phyloP scores from a whole-genome alignment of 2,888 invertebrate genomes.

The Tanypteryx hageni region DNA sequence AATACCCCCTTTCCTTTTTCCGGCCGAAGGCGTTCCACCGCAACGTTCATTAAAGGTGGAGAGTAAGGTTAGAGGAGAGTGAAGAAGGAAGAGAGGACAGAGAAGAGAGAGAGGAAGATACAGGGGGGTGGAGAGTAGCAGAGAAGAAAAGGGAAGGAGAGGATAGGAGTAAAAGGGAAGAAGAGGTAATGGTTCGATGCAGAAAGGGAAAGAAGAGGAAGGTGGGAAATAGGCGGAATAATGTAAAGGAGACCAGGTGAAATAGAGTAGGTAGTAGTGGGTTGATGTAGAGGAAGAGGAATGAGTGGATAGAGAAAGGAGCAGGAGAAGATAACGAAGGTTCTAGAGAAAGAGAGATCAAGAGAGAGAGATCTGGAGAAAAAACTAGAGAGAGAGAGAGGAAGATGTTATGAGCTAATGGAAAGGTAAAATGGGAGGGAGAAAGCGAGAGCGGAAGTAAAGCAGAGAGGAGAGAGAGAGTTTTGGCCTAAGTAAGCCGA shows the following conservation, averaged over 20 bases:
- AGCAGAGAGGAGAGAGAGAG: background rate
- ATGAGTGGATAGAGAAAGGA: background rate
- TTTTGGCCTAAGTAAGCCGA: background rate
- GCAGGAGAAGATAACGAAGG: background rate
- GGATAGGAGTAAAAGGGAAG: background rate
- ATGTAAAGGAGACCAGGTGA: no score
- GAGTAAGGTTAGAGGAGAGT: constrained; percentile 32
- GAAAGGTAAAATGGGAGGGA: constrained; percentile 9
- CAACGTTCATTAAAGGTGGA: constrained; percentile 62
- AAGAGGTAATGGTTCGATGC: background rate
- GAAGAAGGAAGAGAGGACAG: background rate
- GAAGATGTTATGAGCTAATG: background rate
- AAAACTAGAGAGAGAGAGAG: background rate
- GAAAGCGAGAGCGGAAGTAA: background rate
- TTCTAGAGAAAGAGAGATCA: background rate
- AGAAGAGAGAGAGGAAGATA: background rate
- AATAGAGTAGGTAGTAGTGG: background rate
- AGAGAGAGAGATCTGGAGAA: constrained; percentile 12
- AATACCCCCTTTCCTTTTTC: constrained; percentile 27
- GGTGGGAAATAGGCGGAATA: background rate
- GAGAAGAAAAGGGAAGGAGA: background rate
- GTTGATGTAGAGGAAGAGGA: background rate
- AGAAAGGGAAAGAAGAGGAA: constrained; percentile 6
- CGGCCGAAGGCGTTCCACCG: constrained; percentile 57
- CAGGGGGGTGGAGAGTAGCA: background rate